Conservation (phyloP, 2,888 invertebrate genomes). For the Anticlea derivata region DNA sequence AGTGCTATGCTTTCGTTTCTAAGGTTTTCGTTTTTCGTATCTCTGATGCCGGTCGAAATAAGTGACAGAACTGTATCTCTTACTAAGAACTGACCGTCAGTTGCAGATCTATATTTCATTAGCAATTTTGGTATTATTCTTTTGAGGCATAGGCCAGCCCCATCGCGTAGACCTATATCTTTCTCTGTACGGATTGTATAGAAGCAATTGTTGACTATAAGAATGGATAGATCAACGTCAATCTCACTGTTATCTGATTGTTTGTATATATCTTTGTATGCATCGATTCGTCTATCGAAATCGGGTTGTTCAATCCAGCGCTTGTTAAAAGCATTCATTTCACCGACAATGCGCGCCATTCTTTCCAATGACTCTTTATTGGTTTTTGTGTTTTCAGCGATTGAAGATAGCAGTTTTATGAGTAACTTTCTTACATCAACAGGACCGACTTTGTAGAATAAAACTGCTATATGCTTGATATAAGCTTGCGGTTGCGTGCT, state of each 20-base stretch:
- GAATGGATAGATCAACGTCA: conserved; percentile 86
- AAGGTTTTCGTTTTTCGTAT: conserved; percentile 87
- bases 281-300: conserved; percentile 91
- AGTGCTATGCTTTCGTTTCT: conserved; percentile 91
- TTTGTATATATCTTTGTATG: conserved; percentile 87
- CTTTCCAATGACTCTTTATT: conserved; percentile 74
- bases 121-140: conserved; percentile 86
- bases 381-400: conserved; percentile 73
- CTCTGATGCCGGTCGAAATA: conserved; percentile 88
- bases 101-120: conserved; percentile 76
- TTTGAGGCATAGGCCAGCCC: conserved; percentile 89
- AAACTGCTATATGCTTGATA: conserved; percentile 87
- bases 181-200: conserved; percentile 90
- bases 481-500: conserved; percentile 86
- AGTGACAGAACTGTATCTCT: conserved; percentile 89
- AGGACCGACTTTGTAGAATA: conserved; percentile 87
- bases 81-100: conserved; percentile 87
- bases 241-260: conserved; percentile 78
- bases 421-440: conserved; percentile 88
- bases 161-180: conserved; percentile 93
- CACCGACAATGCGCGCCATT: conserved; percentile 81
- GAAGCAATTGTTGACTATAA: conserved; percentile 92
- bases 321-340: conserved; percentile 94
- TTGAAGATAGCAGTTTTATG: conserved; percentile 84
- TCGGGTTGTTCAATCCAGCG: conserved; percentile 97